Evolutionary conservation across 1,140 invertebrate genomes (phyloP).

Genomic region (Conus betulinus): DNA sequence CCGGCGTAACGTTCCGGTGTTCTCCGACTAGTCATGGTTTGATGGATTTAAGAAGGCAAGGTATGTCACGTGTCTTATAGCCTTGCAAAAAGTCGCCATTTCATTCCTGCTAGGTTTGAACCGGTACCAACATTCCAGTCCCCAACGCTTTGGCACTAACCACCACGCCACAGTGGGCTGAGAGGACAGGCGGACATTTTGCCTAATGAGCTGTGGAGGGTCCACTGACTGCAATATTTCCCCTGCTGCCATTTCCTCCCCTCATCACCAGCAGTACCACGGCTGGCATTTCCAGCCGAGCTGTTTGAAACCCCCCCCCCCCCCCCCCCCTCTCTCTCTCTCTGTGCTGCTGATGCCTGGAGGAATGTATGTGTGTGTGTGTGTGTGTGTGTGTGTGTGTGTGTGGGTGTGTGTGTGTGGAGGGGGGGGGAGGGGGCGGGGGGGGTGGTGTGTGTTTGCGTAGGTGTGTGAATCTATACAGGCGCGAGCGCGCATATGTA

Average conservation of each 20-base stretch:
- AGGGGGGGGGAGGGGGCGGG: neutral
- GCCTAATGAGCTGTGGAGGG: neutral
- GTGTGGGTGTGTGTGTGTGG: neutral
- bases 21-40: too few relatives aligned
- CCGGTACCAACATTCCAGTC: neutral
- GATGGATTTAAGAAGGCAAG: too few relatives aligned
- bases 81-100: too few relatives aligned
- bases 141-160: neutral
- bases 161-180: neutral
- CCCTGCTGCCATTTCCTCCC: neutral
- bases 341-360: neutral
- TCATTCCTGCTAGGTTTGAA: neutral
- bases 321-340: too few relatives aligned
- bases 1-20: too few relatives aligned
- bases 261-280: neutral
- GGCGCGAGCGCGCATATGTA: neutral
- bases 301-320: too few relatives aligned
- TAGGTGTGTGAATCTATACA: neutral
- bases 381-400: slow-evolving; percentile 14
- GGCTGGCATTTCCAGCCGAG: neutral
- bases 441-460: neutral
- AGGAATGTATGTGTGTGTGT: slow-evolving; percentile 8
- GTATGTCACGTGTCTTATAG: too few relatives aligned
- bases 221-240: neutral
- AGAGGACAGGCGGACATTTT: neutral